phyloP scores from a whole-genome alignment of 1,140 invertebrate species.

The Holcopasites calliopsidis region DNA sequence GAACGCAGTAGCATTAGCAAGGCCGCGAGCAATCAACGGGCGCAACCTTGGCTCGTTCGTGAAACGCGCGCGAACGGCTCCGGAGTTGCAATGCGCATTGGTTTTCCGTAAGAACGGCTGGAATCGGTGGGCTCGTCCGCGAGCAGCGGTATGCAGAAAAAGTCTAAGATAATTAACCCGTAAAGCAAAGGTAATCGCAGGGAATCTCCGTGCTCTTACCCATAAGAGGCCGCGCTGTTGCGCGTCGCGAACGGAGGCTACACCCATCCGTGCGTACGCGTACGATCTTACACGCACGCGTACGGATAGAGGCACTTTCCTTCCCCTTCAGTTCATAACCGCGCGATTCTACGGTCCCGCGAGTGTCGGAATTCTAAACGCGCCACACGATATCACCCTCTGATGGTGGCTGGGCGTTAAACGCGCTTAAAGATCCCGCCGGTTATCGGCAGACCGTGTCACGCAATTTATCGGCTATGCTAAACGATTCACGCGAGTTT shows the following conservation, averaged over 20 bases:
- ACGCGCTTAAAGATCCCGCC: background rate
- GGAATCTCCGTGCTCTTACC: constrained; percentile 56
- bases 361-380: constrained; percentile 60
- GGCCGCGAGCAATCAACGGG: constrained; percentile 12
- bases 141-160: constrained; percentile 43
- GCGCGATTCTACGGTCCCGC: constrained; percentile 36
- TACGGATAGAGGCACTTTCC: constrained; percentile 39
- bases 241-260: too few relatives aligned
- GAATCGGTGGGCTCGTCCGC: constrained; percentile 40
- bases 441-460: background rate
- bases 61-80: constrained; percentile 25
- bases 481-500: background rate
- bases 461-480: background rate
- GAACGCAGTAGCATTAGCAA: constrained; percentile 9
- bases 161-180: constrained; percentile 71
- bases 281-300: constrained; percentile 30
- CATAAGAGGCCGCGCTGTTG: constrained; percentile 50
- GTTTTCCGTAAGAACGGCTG: constrained; percentile 59
- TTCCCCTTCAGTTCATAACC: constrained; percentile 55
- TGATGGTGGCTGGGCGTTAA: constrained; percentile 34
- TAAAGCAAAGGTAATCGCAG: constrained; percentile 67
- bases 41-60: constrained; percentile 29
- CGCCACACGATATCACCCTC: background rate
- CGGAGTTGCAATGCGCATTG: constrained; percentile 4
- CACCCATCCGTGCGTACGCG: constrained; percentile 17